These are phyloP conservation scores for Cephalotes varians DNA, from an alignment of 2,888 invertebrate species.

Conservation along the genomic window DNA sequence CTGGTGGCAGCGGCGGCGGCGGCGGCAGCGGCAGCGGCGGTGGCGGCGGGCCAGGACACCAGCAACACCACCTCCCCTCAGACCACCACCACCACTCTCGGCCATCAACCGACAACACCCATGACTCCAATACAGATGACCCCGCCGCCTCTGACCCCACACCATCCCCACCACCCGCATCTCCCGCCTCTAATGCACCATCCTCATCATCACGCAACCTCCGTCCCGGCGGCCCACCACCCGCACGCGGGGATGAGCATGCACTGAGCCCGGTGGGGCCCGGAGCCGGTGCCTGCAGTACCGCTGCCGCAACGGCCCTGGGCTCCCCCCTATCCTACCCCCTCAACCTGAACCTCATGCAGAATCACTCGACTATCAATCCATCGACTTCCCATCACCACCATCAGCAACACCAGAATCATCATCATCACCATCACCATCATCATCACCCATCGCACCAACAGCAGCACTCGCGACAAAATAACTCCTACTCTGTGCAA, in stretches of 20 bases:
- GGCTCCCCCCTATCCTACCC: conserved; percentile 85
- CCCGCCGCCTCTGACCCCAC: conserved; percentile 87
- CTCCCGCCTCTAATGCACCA: conserved; percentile 88
- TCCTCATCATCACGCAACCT: conserved; percentile 85
- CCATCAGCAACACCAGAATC: conserved; percentile 76
- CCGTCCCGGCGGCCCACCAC: conserved; percentile 84
- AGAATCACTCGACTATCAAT: conserved; percentile 78
- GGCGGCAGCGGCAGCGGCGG: conserved; percentile 83
- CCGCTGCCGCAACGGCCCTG: conserved; percentile 84
- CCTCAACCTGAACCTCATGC: conserved; percentile 84
- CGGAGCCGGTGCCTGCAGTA: conserved; percentile 85
- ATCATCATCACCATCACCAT: conserved; percentile 76
- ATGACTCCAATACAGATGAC: conserved; percentile 87
- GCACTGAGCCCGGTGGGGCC: conserved; percentile 93
- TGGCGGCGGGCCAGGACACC: conserved; percentile 83
- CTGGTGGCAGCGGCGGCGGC: conserved; percentile 69
- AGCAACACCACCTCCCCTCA: conserved; percentile 81
- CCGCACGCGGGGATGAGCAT: conserved; percentile 87
- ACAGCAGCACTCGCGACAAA: conserved; percentile 79
- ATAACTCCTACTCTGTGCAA: conserved; percentile 80
- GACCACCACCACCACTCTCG: conserved; percentile 78
- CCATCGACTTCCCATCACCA: conserved; percentile 73
- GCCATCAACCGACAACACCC: conserved; percentile 87
- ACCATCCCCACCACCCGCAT: conserved; percentile 88
- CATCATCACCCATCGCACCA: conserved; percentile 79